Evolutionary conservation across 2,888 invertebrate species (phyloP), one percentile per base, ranked within the genome.

Genomic region (Neelides folsomi): DNA sequence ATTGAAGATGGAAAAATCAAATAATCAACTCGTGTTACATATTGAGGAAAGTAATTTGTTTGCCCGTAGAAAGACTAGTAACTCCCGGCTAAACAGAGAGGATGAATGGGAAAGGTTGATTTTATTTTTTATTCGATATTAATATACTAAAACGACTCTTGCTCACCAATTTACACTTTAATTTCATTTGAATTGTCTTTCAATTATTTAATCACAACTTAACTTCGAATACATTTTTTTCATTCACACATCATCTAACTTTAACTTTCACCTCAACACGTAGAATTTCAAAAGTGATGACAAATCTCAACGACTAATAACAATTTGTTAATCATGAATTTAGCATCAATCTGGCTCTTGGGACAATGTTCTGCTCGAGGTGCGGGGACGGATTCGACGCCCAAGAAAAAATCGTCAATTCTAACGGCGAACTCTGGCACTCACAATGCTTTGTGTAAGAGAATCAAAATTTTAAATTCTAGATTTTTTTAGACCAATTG

Each of bases 381-480:
- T 98, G 98, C 73, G 82, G 86, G 56, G 94, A 95, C 68, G 93
- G 93, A 4, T 98, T 98, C 73, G 89, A 89, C 67, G 78, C 89
- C 16, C 86, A 93, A 69, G 97, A 98, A 71, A 94, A 97, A 73
- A 97, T 98, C 69, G 94, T 98, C 53, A 99, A 98, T 73, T 93
- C 95, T 0, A 90, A 89, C 68, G 97, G 97, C 52, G 94, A 97
- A 73, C 78, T 97, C 40, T 99, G 94, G 94, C 98, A 99, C 75
- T 88, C 90, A 5, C 87, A 92, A 67, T 98, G 98, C 71, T 98
- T 99, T 78, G 98, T 98, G 93, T 97, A 77, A 81, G 83, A 81
- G 83, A 34, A 39, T 5, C 27, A 27, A 27, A 27, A 27, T 5
- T 6, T 6, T 8, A 39, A 16, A 15, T 6, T 39, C 13, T 27